phyloP scores from a whole-genome alignment of 2,888 invertebrate species.

The Ophion obscuratus region DNA sequence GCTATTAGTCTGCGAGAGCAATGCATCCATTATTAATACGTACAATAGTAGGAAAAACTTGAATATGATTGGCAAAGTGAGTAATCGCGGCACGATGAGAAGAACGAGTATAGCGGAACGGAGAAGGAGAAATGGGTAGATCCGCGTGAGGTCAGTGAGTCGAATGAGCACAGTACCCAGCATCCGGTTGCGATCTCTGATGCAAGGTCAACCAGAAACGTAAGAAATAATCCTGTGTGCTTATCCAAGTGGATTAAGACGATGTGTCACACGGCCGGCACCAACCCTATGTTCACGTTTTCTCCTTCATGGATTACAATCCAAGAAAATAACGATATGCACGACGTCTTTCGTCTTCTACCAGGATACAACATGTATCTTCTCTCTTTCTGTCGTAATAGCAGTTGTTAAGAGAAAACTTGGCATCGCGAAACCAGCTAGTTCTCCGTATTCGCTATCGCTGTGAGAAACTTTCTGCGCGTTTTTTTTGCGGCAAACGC shows the following conservation, averaged over 20 bases:
- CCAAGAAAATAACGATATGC: not conserved
- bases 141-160: constrained; percentile 57
- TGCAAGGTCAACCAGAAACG: constrained; percentile 53
- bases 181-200: constrained; percentile 62
- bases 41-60: not conserved
- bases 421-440: not conserved
- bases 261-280: not conserved
- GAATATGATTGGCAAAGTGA: constrained; percentile 22
- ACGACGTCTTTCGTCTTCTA: no score
- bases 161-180: constrained; percentile 44
- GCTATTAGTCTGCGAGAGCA: not conserved
- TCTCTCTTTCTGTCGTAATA: not conserved
- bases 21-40: not conserved
- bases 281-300: not conserved
- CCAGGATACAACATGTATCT: not conserved
- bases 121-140: constrained; percentile 31
- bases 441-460: not conserved
- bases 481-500: not conserved
- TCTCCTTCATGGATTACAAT: not conserved
- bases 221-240: constrained; percentile 25
- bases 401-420: not conserved
- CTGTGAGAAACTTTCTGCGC: not conserved
- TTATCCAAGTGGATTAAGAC: constrained; percentile 24
- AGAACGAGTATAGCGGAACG: constrained; percentile 6
- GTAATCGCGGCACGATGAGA: constrained; percentile 36